Evolutionary conservation across 2,113 vertebrate species (phyloP), one percentile per base, ranked within the genome.

Genomic region (Cnemophilus loriae): DNA sequence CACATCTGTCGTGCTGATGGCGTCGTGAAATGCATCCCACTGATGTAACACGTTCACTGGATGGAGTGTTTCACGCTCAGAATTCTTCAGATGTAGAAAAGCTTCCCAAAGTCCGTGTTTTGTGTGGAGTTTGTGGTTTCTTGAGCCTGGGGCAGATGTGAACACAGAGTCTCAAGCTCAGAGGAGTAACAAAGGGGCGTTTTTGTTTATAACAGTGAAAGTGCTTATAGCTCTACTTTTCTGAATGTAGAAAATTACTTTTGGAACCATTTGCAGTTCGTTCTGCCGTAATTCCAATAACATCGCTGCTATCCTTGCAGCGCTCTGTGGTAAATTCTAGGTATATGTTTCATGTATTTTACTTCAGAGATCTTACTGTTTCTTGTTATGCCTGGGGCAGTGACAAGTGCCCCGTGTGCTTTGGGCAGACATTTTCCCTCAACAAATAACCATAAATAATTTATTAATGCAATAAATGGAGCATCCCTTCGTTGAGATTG

Each of bases 301-400:
- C 17, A 16, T 16, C 35, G 9, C 5, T 41, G 32, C 55, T 79
- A 3, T 46, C 79, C 37, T 87, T 35, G 3, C 14, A 73, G 39
- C 32, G 4, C 64, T 73, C 57, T 46, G 12, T 11, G 64, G 28
- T 53, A 47, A 89, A 20, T 73, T 76, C 23, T 35, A 33, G 10
- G 53, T 37, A 0, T 37, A 1, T 32, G 28, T 37, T 80, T 53
- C 20, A 8, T 37, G 1, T 22, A 9, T 67, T 71, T 2, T 2
- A 4, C 27, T 60, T 76, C 26, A 47, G 30, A 77, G 59, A 16
- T 74, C 24, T 61, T 26, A 2, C 39, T 57, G 14, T 76, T 69
- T 37, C 23, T 35, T 30, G 24, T 44, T 71, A 1, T 28, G 49
- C 74, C 39, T n/a, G 32, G 35, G 59, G 67, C 50, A 53, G 27